Evolutionary conservation across 2,113 vertebrate species (phyloP).

Genomic region (Gasterosteus aculeatus): DNA sequence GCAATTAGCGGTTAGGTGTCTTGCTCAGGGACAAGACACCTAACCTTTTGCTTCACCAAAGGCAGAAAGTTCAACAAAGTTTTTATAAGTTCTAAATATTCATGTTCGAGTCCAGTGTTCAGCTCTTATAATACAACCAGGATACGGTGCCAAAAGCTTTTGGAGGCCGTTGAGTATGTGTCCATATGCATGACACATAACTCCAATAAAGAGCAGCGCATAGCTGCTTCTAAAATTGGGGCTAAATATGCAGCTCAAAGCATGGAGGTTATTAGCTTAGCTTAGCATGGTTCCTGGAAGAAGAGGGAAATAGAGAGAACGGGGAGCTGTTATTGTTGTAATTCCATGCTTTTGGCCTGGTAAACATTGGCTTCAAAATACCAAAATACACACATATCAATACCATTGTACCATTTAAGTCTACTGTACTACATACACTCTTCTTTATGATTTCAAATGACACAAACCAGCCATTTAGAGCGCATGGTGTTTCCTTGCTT

Average conservation of each 20-base stretch:
- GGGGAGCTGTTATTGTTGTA: background rate
- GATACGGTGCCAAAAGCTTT: background rate
- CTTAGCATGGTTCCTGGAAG: constrained; percentile 1
- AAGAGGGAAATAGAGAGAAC: background rate
- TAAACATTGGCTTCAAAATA: background rate
- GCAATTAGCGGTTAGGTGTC: no score
- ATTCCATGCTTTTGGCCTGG: background rate
- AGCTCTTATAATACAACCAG: background rate
- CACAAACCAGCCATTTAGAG: constrained; percentile 34
- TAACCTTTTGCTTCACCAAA: background rate
- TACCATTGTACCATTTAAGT: no score
- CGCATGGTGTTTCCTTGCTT: constrained; percentile 4
- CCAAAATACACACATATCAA: background rate
- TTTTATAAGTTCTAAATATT: no score
- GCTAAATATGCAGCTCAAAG: background rate
- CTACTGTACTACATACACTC: background rate
- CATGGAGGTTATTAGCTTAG: background rate
- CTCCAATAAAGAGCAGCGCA: no score
- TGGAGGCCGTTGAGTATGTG: background rate
- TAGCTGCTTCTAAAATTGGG: background rate
- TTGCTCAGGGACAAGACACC: no score
- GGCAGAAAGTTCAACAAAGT: no score
- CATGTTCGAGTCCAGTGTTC: background rate
- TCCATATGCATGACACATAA: background rate
- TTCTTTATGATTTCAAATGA: constrained; percentile 23